phyloP scores from a whole-genome alignment of 1,140 invertebrate species.

The Drosophila rhopaloa region DNA sequence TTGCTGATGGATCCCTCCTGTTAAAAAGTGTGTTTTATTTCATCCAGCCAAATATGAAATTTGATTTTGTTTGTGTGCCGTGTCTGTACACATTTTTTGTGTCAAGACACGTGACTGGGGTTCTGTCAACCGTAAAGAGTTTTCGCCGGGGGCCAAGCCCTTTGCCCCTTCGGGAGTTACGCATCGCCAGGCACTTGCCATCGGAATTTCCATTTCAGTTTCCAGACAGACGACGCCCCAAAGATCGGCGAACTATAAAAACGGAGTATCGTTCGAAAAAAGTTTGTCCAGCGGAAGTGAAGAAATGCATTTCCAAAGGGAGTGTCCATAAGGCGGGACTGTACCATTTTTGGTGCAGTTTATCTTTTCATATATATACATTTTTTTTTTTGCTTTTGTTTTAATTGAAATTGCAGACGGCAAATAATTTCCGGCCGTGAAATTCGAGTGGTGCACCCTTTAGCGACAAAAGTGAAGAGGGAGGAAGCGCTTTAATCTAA shows the following conservation, averaged over 20 bases:
- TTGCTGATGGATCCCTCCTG: conserved; percentile 3
- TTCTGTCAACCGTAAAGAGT: conserved; percentile 42
- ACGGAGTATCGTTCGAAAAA: neutral
- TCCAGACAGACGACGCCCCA: conserved; percentile 37
- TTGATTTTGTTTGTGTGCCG: conserved; percentile 26
- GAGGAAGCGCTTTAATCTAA: conserved; percentile 69
- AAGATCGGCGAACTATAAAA: conserved; percentile 52
- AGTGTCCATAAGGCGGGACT: conserved; percentile 17
- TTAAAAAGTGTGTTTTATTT: conserved; percentile 6
- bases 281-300: conserved; percentile 28
- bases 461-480: conserved; percentile 4
- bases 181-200: conserved; percentile 65
- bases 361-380: conserved; percentile 5
- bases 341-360: conserved; percentile 35
- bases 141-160: conserved; percentile 29
- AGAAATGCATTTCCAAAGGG: conserved; percentile 46
- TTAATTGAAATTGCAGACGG: conserved; percentile 78
- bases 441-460: conserved; percentile 76
- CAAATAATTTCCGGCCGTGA: conserved; percentile 78
- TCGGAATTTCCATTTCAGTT: conserved; percentile 68
- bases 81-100: conserved; percentile 4
- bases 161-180: conserved; percentile 45
- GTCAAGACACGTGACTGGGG: conserved; percentile 37
- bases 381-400: conserved; percentile 4
- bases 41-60: conserved; percentile 36